These are phyloP conservation scores for Danio aesculapii DNA, from an alignment of 2,797 vertebrate genomes.

Conservation along the genomic window DNA sequence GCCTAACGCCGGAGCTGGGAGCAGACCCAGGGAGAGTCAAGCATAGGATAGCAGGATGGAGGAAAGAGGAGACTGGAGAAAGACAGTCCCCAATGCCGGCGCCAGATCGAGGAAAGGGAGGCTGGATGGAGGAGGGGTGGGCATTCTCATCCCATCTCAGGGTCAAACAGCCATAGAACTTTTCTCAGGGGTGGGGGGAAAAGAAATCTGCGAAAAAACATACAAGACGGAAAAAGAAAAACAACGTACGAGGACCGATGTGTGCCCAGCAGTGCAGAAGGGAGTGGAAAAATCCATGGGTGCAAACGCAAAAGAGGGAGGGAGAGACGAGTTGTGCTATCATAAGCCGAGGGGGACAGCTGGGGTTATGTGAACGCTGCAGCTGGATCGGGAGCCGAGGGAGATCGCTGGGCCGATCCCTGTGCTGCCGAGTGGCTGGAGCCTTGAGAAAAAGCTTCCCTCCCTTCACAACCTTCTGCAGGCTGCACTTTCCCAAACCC, in stretches of 20 bases:
- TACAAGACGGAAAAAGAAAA: constrained; percentile 67
- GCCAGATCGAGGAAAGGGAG: constrained; percentile 63
- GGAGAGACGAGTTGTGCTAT: constrained; percentile 81
- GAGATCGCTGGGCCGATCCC: constrained; percentile 59
- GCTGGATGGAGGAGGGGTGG: constrained; percentile 61
- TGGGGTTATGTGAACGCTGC: constrained; percentile 87
- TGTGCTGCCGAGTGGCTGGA: constrained; percentile 72
- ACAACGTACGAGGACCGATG: constrained; percentile 64
- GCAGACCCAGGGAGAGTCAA: constrained; percentile 69
- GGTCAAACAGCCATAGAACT: constrained; percentile 76
- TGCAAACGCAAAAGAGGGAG: constrained; percentile 66
- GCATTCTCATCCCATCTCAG: constrained; percentile 74
- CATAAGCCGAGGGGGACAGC: constrained; percentile 82
- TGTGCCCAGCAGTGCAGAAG: constrained; percentile 67
- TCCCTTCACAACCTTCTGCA: constrained; percentile 53
- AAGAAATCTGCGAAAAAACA: constrained; percentile 72
- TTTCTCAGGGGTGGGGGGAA: constrained; percentile 79
- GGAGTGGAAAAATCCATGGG: constrained; percentile 87
- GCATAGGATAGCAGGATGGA: constrained; percentile 69
- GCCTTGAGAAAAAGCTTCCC: constrained; percentile 75
- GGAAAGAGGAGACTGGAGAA: constrained; percentile 60
- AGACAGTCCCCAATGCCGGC: constrained; percentile 43
- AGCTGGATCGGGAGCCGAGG: constrained; percentile 81
- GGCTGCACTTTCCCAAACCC: constrained; percentile 65
- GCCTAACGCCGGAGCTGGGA: constrained; percentile 66